Conservation (phyloP, 2,888 invertebrate genomes). For the Drepanosiphum platanoidis region DNA sequence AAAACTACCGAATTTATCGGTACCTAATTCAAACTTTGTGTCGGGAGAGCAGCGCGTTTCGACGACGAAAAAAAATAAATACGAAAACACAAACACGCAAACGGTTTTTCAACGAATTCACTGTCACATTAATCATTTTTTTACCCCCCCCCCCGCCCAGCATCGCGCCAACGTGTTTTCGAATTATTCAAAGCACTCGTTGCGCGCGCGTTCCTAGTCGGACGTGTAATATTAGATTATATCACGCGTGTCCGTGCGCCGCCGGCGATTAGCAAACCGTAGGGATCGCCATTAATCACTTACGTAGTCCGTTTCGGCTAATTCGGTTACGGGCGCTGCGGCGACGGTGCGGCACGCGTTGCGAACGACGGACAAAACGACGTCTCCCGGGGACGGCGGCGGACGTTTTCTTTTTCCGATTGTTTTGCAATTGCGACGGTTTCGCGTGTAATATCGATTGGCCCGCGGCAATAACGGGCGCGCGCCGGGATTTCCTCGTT, state of each 20-base stretch:
- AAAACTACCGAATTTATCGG: too few species aligned
- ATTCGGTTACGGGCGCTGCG: conserved; percentile 1
- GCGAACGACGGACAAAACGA: not conserved
- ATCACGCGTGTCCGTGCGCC: not conserved
- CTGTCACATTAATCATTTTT: not conserved
- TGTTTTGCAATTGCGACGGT: not conserved
- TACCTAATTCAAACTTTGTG: too few species aligned
- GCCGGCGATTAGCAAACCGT: not conserved
- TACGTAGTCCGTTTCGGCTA: not conserved
- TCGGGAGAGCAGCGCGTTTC: too few species aligned
- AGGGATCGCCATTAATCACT: conserved; percentile 21
- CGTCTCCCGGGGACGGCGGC: not conserved
- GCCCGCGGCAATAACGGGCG: too few species aligned
- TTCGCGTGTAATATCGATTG: too few species aligned
- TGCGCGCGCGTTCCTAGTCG: not conserved
- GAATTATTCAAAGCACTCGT: not conserved
- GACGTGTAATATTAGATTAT: not conserved
- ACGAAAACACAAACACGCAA: too few species aligned
- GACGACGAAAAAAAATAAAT: too few species aligned
- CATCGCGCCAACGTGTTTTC: not conserved
- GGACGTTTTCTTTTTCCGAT: conserved; percentile 3
- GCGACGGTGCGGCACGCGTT: not conserved
- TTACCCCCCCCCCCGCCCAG: too few species aligned
- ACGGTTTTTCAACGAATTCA: too few species aligned
- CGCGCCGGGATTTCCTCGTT: too few species aligned